Base-by-base conservation (phyloP, 1,140 invertebrate species). In the Diabrotica virgifera region DNA sequence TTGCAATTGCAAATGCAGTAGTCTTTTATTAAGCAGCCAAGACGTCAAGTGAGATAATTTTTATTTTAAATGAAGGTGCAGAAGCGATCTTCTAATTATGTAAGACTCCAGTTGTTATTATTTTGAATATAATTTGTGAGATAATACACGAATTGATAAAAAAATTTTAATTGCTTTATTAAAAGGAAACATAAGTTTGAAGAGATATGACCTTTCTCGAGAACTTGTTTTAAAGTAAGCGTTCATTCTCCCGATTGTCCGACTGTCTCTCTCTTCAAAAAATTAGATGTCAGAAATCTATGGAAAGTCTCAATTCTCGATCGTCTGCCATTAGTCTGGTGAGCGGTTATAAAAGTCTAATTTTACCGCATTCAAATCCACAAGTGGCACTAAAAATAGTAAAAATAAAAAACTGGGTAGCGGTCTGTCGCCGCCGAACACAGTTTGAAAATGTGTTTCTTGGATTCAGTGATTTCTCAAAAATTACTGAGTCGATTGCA, bases 371-470 rank as follows among this genome's bases (percentile, higher is more conserved):
- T 46, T 0, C 8, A 46, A 46, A 46, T 46, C 40, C 40, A 46
- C 40, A 46, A 46, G 40, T 46, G 40, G 40, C 40, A 46, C 40
- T 46, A 46, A 46, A 46, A 46, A 46, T 46, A 46, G 40, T 46
- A 46, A 46, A 46, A 46, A 46, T 46, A 46, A 46, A 46, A 46
- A 46, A 46, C 40, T 46, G 40, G 40, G 40, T 46, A 46, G 8
- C 8, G 40, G 8, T 5, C 40, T n/a, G 8, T 8, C 8, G 4
- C 40, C n/a, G n/a, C 40, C 40, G 40, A 3, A 46, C 40, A 46
- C 40, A 46, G 40, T 46, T 46, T n/a, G 5, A 46, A 46, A 46
- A 46, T 46, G 40, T 10, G 40, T 46, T 46, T 46, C 40, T 46
- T 46, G 40, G 40, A 10, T 46, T 10, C 40, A n/a, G 40, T n/a